Conservation (phyloP, 2,888 invertebrate genomes). For the Eumacrocentrus americanus region DNA sequence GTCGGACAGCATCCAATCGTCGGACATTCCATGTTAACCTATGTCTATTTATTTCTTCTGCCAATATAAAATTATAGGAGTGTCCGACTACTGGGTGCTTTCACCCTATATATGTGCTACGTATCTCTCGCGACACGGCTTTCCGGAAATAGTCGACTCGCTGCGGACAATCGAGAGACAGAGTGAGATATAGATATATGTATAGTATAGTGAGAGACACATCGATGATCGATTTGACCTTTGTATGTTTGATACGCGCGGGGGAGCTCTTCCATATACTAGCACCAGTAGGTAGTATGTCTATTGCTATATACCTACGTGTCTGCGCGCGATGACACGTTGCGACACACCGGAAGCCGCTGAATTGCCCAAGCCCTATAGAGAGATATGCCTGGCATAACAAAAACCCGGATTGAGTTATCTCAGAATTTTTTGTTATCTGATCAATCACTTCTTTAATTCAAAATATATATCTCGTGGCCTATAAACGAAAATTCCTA, state of each 20-base stretch:
- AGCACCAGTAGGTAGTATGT: neutral
- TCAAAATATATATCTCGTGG: too few relatives aligned
- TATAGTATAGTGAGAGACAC: neutral
- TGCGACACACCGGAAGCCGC: constrained; percentile 29
- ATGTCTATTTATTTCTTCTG: too few relatives aligned
- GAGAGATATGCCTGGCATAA: constrained; percentile 9
- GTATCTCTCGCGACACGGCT: too few relatives aligned
- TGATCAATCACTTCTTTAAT: neutral
- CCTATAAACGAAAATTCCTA: too few relatives aligned
- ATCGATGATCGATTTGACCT: constrained; percentile 27
- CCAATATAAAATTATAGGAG: too few relatives aligned
- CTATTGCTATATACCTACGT: constrained; percentile 11
- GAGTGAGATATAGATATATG: constrained; percentile 3
- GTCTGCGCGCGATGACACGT: constrained; percentile 17
- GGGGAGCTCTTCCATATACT: neutral
- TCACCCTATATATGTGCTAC: neutral
- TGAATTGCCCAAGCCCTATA: constrained; percentile 20
- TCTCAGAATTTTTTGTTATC: neutral
- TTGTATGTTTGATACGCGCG: neutral
- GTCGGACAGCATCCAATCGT: too few relatives aligned
- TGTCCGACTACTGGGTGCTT: too few relatives aligned
- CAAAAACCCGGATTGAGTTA: neutral
- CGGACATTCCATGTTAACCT: too few relatives aligned
- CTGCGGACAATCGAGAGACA: constrained; percentile 8
- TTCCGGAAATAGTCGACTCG: constrained; percentile 23